Evolutionary conservation across 2,888 invertebrate species (phyloP).

Genomic region (Cheilosia vulpina): DNA sequence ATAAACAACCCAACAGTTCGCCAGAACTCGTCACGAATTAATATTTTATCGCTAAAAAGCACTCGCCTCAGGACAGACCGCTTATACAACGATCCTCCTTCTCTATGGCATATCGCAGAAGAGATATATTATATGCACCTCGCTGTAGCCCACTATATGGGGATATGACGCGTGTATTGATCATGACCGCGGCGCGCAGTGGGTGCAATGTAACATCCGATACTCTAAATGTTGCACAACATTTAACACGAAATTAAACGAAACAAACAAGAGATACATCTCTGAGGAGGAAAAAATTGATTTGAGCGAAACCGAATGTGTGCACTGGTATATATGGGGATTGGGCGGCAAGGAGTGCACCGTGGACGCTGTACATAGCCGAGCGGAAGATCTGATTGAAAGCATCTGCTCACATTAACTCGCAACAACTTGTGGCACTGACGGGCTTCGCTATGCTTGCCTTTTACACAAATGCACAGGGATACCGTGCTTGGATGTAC

Average conservation of each 20-base stretch:
- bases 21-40: slow-evolving; percentile 75
- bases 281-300: slow-evolving; percentile 66
- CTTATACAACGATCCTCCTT: slow-evolving; percentile 59
- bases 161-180: slow-evolving; percentile 67
- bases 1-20: slow-evolving; percentile 69
- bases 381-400: slow-evolving; percentile 70
- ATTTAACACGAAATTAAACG: slow-evolving; percentile 75
- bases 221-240: slow-evolving; percentile 75
- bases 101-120: background rate
- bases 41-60: slow-evolving; percentile 75
- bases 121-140: background rate
- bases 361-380: background rate
- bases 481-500: background rate
- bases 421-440: slow-evolving; percentile 56
- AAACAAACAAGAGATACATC: slow-evolving; percentile 73
- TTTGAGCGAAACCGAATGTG: slow-evolving; percentile 35
- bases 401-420: slow-evolving; percentile 73
- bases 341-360: slow-evolving; percentile 5
- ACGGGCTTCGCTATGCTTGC: slow-evolving; percentile 31
- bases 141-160: background rate
- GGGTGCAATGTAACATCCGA: slow-evolving; percentile 70
- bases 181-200: slow-evolving; percentile 68
- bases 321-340: background rate
- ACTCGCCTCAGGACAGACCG: slow-evolving; percentile 61
- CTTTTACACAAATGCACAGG: background rate